phyloP scores from a whole-genome alignment of 2,888 invertebrate genomes.

The Prosopocoilus inquinatus region DNA sequence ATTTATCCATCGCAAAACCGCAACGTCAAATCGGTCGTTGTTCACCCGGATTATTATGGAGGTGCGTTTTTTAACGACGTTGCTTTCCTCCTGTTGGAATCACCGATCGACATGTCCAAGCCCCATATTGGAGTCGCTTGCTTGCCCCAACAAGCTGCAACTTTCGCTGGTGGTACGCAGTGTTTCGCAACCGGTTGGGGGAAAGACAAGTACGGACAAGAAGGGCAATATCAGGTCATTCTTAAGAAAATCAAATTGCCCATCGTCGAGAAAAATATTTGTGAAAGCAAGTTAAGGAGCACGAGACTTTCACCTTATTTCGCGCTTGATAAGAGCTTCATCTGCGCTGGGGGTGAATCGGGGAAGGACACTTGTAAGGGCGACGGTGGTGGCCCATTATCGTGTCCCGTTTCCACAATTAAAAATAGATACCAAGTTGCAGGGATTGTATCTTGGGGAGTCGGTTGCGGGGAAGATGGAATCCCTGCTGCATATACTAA shows the following conservation, averaged over 20 bases:
- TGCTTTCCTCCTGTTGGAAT: slow-evolving; percentile 65
- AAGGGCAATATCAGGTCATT: slow-evolving; percentile 54
- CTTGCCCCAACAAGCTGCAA: slow-evolving; percentile 56
- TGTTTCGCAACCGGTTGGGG: slow-evolving; percentile 79
- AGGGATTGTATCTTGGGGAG: slow-evolving; percentile 58
- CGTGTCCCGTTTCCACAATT: slow-evolving; percentile 62
- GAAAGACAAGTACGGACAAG: slow-evolving; percentile 64
- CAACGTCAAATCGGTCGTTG: slow-evolving; percentile 55
- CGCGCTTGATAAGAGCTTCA: slow-evolving; percentile 64
- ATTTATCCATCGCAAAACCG: slow-evolving; percentile 70
- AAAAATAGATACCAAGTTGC: slow-evolving; percentile 53
- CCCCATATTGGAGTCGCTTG: slow-evolving; percentile 68
- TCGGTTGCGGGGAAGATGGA: slow-evolving; percentile 52
- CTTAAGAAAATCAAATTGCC: slow-evolving; percentile 72
- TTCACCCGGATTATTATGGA: slow-evolving; percentile 64
- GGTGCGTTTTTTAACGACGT: slow-evolving; percentile 73
- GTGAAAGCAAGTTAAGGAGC: slow-evolving; percentile 55
- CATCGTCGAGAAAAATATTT: slow-evolving; percentile 52
- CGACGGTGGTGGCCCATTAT: slow-evolving; percentile 78
- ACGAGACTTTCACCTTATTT: slow-evolving; percentile 70
- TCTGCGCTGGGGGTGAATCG: slow-evolving; percentile 75
- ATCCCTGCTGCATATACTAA: slow-evolving; percentile 56
- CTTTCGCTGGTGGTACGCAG: slow-evolving; percentile 50
- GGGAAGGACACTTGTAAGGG: slow-evolving; percentile 72
- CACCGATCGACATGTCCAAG: slow-evolving; percentile 60